Evolutionary conservation across 2,797 vertebrate genomes (phyloP), one percentile per base, ranked within the genome.

Genomic region (Pempheris klunzingeri): DNA sequence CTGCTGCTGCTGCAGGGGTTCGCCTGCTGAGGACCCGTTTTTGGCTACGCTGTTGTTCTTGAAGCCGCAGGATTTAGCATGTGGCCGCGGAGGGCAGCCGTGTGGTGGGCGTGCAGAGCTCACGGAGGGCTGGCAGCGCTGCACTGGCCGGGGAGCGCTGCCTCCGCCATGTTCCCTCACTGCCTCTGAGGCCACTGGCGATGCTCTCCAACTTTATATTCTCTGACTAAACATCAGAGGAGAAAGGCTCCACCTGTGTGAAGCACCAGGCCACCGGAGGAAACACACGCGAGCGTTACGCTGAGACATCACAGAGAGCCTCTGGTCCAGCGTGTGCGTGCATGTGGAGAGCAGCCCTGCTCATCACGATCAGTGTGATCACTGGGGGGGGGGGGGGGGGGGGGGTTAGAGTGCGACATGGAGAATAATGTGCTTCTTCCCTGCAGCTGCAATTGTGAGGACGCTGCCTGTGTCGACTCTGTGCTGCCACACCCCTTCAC

Each of bases 401-500:
- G 13, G 24, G 39, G 58, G 36, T 53, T 34, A 7, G 58, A 28
- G 44, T 17, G 32, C 36, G 50, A 50, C 72, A 15, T 53, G 32
- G 41, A 22, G 49, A 38, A 50, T 60, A 47, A 78, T 5, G 54
- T 24, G 5, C 36, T 77, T 15, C 28, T 53, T 9, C 43, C 64
- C 65, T 49, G 47, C 47, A 49, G 11, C 38, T 61, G 63, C 76
- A 28, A 44, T 49, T 50, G 79, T 34, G 60, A 57, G 71, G 78
- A 78, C 67, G 80, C 17, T 46, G 76, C 10, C 41, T 47, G 73
- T 50, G 18, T 77, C 20, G 6, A 44, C 64, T 73, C 62, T 7
- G n/a, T n/a, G 52, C 77, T 81, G 92, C 93, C 91, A 91, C 92
- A 91, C 92, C 93, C 92, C 93, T 93, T 84, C 75, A 49, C 28